Conservation (phyloP, 2,113 vertebrate species). For the Eulemur macaco region DNA sequence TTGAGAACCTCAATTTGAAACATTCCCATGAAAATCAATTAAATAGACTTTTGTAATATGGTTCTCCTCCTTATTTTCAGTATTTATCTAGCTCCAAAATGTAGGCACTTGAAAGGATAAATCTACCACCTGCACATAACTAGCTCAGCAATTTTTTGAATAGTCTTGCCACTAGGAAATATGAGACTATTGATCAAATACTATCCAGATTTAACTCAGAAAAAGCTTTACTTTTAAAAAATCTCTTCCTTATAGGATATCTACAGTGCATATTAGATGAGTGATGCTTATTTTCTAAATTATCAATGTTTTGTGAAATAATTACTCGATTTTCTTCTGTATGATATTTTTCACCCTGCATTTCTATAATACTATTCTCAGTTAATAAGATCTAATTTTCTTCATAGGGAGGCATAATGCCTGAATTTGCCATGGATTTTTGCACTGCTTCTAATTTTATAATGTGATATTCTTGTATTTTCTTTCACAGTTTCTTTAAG, state of each 20-base stretch:
- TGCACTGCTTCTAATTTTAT: background rate
- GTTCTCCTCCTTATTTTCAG: background rate
- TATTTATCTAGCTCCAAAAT: background rate
- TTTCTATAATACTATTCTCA: background rate
- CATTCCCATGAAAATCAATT: background rate
- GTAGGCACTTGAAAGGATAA: background rate
- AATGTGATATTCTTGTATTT: background rate
- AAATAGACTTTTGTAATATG: background rate
- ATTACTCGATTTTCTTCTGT: background rate
- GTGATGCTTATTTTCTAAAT: conserved; percentile 27
- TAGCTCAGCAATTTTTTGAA: background rate
- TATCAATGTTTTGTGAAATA: background rate
- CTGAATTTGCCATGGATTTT: background rate
- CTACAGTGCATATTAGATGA: background rate
- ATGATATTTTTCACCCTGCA: background rate
- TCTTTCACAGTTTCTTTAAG: background rate
- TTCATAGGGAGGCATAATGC: background rate
- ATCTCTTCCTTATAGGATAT: background rate
- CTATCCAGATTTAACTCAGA: background rate
- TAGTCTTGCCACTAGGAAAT: background rate
- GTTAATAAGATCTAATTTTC: conserved; percentile 30
- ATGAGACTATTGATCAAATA: background rate
- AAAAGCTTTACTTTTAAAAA: background rate
- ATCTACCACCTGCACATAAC: background rate
- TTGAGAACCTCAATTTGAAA: background rate